Base-by-base conservation (phyloP, 1,140 invertebrate species). In the Drosophila erecta region DNA sequence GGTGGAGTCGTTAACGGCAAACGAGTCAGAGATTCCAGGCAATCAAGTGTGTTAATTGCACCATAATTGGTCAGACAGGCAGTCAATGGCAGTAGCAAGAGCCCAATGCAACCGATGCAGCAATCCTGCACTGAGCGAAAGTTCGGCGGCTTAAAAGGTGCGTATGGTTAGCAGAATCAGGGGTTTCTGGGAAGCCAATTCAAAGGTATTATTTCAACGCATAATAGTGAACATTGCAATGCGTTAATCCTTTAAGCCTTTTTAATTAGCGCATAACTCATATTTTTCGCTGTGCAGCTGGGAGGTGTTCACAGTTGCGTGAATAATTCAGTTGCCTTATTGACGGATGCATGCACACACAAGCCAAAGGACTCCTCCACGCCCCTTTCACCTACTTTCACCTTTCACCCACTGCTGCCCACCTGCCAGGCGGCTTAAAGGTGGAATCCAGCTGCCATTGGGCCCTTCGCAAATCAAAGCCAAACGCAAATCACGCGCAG, bases 41-140 rank as follows among this genome's bases (percentile, higher is more conserved):
- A 89, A 90, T 90, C 84, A 90, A 75, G 72, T 90, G 84, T 90
- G 79, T 80, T 89, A 89, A 89, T 89, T 89, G 85, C 80, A 80
- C 85, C 85, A 80, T 90, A 90, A 89, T 90, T 89, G 84, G 84
- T 79, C 85, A 90, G 77, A 54, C 77, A 85, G 67, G 76, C 64
- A 85, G 69, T 75, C 80, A 84, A 70, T 70, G 35, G 43, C 67
- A 71, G 67, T 53, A 44, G 30, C 62, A 65, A 35, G 50, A 15
- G 8, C 47, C 8, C 30, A 12, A 4, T 15, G 47, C 47, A 50
- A n/a, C 14, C 17, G 15, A 44, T 43, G 50, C 55, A 49, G 49
- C 40, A 55, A 40, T 33, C 24, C 17, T 40, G 38, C 55, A 73
- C 57, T 35, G 20, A 7, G 24, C 44, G 12, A 77, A 50, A 30